Conservation (phyloP, 2,797 vertebrate genomes). For the Cirrhinus molitorella region DNA sequence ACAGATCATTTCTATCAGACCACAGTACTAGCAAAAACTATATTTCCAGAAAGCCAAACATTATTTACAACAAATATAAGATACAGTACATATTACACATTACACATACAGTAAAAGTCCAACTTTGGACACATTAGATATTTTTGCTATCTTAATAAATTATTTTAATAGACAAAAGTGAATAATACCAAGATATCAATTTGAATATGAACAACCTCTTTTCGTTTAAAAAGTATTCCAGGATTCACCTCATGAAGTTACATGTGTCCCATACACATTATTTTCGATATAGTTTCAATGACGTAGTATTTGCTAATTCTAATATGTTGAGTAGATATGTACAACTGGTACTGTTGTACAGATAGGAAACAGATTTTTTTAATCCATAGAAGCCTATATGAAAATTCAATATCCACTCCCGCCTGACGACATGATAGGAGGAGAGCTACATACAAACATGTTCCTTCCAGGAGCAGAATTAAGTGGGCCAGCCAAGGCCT, state of each 20-base stretch:
- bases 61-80: not conserved
- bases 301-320: not conserved
- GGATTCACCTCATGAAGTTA: not conserved
- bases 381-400: not conserved
- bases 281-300: not conserved
- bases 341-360: not conserved
- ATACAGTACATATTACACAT: not conserved
- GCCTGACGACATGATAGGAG: conserved; percentile 60
- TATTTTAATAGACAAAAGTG: too few species aligned
- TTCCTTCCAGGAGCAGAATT: conserved; percentile 96
- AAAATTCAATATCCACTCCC: conserved; percentile 2
- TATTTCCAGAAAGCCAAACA: not conserved
- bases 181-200: not conserved
- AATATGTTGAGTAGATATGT: not conserved
- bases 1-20: conserved; percentile 6
- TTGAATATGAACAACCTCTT: not conserved
- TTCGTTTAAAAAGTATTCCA: not conserved
- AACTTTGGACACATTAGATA: too few species aligned
- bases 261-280: not conserved
- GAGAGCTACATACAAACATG: conserved; percentile 98
- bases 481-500: conserved; percentile 95
- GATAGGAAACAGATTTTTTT: not conserved
- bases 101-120: not conserved
- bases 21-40: not conserved
- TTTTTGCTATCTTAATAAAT: too few species aligned